Percentiles rank a stretch among this genome's conserved stretches.
These are phyloP conservation scores for Sarcophaga variegata DNA, from an alignment of 2,888 invertebrate species.

Conservation along the genomic window DNA sequence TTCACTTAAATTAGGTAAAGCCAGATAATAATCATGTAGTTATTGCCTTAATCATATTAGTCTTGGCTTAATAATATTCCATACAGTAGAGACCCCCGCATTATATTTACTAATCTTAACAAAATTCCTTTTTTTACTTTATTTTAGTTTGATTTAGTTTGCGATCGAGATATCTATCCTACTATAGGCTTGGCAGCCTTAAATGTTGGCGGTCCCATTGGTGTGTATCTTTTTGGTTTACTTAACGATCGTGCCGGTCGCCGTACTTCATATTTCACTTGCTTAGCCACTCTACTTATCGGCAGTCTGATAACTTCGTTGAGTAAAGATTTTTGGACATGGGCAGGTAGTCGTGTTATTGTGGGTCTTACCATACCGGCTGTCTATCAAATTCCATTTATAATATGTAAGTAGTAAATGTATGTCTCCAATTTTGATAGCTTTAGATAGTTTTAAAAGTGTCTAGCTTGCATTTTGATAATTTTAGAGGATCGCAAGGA, in stretches of 20 bases:
- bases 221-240: constrained; percentile 93
- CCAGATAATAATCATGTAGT: constrained; percentile 43
- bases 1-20: constrained; percentile 58
- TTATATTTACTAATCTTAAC: not conserved
- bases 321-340: constrained; percentile 90
- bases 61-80: not conserved
- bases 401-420: constrained; percentile 88
- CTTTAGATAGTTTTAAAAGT: not conserved
- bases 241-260: constrained; percentile 94
- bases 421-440: not conserved
- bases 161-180: constrained; percentile 92
- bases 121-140: not conserved
- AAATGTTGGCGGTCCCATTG: constrained; percentile 94
- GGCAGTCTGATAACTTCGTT: constrained; percentile 92
- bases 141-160: constrained; percentile 92
- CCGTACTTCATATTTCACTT: constrained; percentile 92
- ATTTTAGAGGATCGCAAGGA: too few species aligned
- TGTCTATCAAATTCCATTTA: constrained; percentile 96
- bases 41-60: constrained; percentile 16
- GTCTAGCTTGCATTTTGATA: too few species aligned
- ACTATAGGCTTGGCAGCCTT: constrained; percentile 92
- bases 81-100: not conserved
- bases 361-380: constrained; percentile 97
- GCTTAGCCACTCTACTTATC: constrained; percentile 89
- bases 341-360: constrained; percentile 90